These are phyloP conservation scores for Netelia inedita DNA, from an alignment of 2,888 invertebrate genomes.

Conservation along the genomic window DNA sequence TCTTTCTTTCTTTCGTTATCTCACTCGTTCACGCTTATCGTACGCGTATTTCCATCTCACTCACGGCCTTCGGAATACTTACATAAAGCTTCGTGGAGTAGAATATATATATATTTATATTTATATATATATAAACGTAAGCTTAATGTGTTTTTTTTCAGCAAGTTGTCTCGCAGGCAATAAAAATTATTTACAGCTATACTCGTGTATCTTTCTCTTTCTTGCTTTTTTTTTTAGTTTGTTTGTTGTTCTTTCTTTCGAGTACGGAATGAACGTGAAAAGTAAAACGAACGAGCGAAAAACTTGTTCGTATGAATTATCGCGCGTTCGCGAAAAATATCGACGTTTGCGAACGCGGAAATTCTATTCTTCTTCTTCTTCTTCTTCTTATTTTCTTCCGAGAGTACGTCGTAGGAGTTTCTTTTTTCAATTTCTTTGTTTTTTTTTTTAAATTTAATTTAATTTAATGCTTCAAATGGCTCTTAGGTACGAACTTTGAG, in stretches of 20 bases:
- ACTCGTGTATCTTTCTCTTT: conserved; percentile 22
- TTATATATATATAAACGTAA: conserved; percentile 34
- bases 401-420: conserved; percentile 37
- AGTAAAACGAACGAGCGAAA: conserved; percentile 41
- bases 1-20: conserved; percentile 37
- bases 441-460: conserved; percentile 25
- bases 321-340: conserved; percentile 30
- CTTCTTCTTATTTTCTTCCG: conserved; percentile 15
- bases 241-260: conserved; percentile 30
- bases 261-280: conserved; percentile 45
- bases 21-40: conserved; percentile 21
- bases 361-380: conserved; percentile 34
- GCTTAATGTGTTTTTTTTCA: conserved; percentile 25
- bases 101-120: conserved; percentile 28
- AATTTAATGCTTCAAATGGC: conserved; percentile 15
- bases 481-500: conserved; percentile 24
- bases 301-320: conserved; percentile 25
- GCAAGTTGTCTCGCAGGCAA: conserved; percentile 54
- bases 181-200: conserved; percentile 70
- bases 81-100: conserved; percentile 71
- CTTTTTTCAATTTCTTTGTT: conserved; percentile 5
- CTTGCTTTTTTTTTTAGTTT: neutral
- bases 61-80: conserved; percentile 59
- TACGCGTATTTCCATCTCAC: conserved; percentile 5
- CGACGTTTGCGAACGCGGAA: neutral